These are phyloP conservation scores for Pteria penguin DNA, from an alignment of 2,888 invertebrate genomes.

Conservation along the genomic window DNA sequence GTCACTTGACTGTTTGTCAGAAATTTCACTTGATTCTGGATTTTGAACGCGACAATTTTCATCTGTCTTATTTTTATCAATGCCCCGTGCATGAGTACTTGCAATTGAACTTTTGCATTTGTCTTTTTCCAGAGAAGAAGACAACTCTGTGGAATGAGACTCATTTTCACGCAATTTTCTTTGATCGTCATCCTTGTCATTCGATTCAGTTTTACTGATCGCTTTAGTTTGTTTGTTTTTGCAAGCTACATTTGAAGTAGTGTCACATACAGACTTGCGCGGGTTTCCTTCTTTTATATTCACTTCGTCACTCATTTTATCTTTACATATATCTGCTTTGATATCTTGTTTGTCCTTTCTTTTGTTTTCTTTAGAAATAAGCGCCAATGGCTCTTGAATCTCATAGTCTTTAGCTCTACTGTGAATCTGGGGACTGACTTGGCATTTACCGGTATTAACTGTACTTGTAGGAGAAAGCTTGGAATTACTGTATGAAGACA, in stretches of 20 bases:
- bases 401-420: neutral
- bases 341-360: neutral
- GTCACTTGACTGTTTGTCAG: neutral
- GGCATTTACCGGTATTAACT: neutral
- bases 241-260: neutral
- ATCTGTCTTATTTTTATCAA: neutral
- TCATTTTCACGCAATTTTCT: no score
- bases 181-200: neutral
- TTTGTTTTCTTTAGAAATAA: neutral
- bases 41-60: neutral
- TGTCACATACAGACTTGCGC: neutral
- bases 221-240: neutral
- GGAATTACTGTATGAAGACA: neutral
- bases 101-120: neutral
- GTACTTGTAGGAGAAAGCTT: neutral
- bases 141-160: neutral
- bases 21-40: neutral
- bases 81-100: neutral
- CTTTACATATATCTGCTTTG: neutral
- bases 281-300: neutral
- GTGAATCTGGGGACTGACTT: constrained; percentile 7
- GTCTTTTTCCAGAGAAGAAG: neutral
- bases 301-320: neutral
- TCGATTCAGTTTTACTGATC: neutral
- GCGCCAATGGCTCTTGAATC: neutral